These are phyloP conservation scores for Caenorhabditis uteleia DNA, from an alignment of 2,888 invertebrate species.

Conservation along the genomic window DNA sequence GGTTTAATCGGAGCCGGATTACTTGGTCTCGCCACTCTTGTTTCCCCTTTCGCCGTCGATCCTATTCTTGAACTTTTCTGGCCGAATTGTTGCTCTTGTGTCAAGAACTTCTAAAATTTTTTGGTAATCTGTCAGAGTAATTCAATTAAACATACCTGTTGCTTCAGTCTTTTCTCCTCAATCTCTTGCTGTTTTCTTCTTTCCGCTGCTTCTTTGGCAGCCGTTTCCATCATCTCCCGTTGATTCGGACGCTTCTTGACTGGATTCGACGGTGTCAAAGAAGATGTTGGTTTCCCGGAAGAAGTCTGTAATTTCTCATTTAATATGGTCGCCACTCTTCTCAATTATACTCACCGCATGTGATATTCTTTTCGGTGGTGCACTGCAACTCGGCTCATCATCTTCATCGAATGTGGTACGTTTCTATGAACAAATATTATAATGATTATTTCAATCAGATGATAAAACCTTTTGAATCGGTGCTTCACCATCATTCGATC, in stretches of 20 bases:
- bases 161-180: constrained; percentile 1
- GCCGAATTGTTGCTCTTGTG: constrained; percentile 7
- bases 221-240: not conserved
- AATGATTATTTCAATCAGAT: too few relatives aligned
- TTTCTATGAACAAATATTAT: too few relatives aligned
- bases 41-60: not conserved
- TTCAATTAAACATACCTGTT: constrained; percentile 1
- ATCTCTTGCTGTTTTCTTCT: not conserved
- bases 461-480: too few relatives aligned
- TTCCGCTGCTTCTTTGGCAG: constrained; percentile 2
- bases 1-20: not conserved
- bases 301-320: too few relatives aligned
- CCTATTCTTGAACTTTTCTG: not conserved
- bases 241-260: constrained; percentile 5
- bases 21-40: not conserved
- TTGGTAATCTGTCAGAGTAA: not conserved
- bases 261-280: too few relatives aligned
- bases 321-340: too few relatives aligned
- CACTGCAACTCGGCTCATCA: too few relatives aligned
- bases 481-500: too few relatives aligned
- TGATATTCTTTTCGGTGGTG: too few relatives aligned
- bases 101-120: constrained; percentile 4
- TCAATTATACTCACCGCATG: too few relatives aligned
- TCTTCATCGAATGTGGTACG: too few relatives aligned
- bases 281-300: too few relatives aligned